Evolutionary conservation across 2,888 invertebrate genomes (phyloP).

Genomic region (Scaptodrosophila latifasciaeformis): DNA sequence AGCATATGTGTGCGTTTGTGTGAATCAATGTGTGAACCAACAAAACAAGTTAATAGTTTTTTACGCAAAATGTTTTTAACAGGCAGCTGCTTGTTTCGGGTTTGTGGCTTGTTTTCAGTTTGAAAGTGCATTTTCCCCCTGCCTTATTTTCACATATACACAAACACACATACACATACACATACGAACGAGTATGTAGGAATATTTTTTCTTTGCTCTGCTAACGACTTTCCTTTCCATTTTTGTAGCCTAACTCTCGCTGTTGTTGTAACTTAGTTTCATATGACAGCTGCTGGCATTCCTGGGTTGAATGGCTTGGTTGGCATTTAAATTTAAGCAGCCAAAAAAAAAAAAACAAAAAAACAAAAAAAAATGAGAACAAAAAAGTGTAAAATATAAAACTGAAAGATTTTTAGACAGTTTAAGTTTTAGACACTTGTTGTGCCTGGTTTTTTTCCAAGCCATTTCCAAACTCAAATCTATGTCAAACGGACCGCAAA

Average conservation of each 20-base stretch:
- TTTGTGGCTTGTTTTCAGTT: constrained; percentile 37
- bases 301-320: no score
- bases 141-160: no score
- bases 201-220: no score
- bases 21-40: constrained; percentile 4
- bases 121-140: constrained; percentile 2
- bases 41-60: constrained; percentile 53
- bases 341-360: constrained; percentile 7
- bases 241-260: not conserved
- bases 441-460: no score
- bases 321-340: constrained; percentile 9
- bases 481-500: no score
- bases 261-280: not conserved
- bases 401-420: no score
- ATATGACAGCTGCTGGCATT: not conserved
- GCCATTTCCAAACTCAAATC: no score
- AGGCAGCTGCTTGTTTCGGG: constrained; percentile 45
- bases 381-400: constrained; percentile 29
- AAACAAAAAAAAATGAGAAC: constrained; percentile 1
- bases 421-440: no score
- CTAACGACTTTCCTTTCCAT: not conserved
- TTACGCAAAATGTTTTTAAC: constrained; percentile 41
- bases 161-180: constrained; percentile 9
- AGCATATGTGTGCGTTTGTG: constrained; percentile 6
- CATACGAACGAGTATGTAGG: not conserved